Evolutionary conservation across 2,888 invertebrate genomes (phyloP), one percentile per base, ranked within the genome.

Genomic region (Coenonympha glycerion): DNA sequence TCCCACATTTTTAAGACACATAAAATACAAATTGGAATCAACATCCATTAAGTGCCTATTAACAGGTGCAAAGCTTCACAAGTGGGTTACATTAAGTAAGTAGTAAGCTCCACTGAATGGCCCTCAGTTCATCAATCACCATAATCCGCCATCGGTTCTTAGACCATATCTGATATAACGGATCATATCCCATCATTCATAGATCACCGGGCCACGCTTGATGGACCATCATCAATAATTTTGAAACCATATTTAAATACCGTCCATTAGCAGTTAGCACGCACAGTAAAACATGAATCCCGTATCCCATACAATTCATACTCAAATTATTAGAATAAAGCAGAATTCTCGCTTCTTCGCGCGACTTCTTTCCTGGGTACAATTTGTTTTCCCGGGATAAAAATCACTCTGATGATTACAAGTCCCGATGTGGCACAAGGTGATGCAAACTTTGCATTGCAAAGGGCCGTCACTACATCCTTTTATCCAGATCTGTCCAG

Each of bases 121-220:
- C 13, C 41, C 19, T 40, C 11, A 40, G 37, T 49, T 26, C 54
- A 54, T 48, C 54, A 47, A 53, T 56, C 56, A 54, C 44, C 47
- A 52, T 52, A 44, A 53, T 56, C 51, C 51, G 49, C 46, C 46
- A 58, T 55, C 56, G 49, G 44, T 8, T 11, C 19, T 19, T 28
- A 13, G 34, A 9, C 13, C 31, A 19, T 40, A 28, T 45, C 52
- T 48, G 48, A 45, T 45, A 15, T 44, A 53, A 48, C 45, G 47
- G 39, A 39, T 36, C 34, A 30, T n/a, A 9, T 21, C 48, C 13
- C 52, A 49, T 53, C 49, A 45, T 48, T 53, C 52, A 53, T 53
- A 53, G 30, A 53, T 53, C 52, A 53, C 48, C 15, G 39, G 22
- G 5, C n/a, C 39, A 13, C n/a, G 11, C 11, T 19, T 24, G 22